A percentile compares a stretch with the other conserved stretches of the same genome.
These are phyloP conservation scores for Cecropterus lyciades DNA, from an alignment of 1,140 invertebrate genomes.

Conservation along the genomic window DNA sequence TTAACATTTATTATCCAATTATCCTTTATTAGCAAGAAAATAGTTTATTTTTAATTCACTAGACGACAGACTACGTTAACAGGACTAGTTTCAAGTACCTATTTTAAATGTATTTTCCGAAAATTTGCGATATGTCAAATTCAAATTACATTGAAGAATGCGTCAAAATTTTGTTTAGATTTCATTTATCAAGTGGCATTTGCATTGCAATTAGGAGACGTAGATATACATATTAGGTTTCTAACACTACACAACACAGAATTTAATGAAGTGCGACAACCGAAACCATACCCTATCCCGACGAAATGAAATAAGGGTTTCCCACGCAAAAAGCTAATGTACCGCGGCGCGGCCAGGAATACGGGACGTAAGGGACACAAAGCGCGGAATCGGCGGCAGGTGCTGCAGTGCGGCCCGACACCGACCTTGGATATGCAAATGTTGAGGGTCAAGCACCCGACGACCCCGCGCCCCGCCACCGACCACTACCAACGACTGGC, in stretches of 20 bases:
- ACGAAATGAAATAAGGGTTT: neutral
- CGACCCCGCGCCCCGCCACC: conserved; percentile 2
- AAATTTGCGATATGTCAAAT: too few species aligned
- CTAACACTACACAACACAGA: neutral
- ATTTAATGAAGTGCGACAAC: neutral
- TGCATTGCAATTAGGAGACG: too few species aligned
- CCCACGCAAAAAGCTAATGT: conserved; percentile 6
- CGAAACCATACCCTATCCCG: neutral
- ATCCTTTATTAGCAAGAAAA: too few species aligned
- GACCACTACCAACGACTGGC: neutral
- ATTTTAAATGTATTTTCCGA: too few species aligned
- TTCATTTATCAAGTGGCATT: too few species aligned
- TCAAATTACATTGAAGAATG: too few species aligned
- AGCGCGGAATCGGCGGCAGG: conserved; percentile 15
- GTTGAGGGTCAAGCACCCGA: conserved; percentile 27
- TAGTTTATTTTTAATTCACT: too few species aligned
- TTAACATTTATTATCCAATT: too few species aligned
- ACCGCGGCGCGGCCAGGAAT: neutral
- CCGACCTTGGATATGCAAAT: conserved; percentile 37
- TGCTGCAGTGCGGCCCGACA: conserved; percentile 13
- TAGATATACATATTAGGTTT: too few species aligned
- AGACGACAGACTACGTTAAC: too few species aligned
- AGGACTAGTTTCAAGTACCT: too few species aligned
- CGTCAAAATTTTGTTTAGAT: too few species aligned
- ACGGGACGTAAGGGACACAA: neutral